Conservation (phyloP, 2,113 vertebrate genomes). For the Smithornis capensis region DNA sequence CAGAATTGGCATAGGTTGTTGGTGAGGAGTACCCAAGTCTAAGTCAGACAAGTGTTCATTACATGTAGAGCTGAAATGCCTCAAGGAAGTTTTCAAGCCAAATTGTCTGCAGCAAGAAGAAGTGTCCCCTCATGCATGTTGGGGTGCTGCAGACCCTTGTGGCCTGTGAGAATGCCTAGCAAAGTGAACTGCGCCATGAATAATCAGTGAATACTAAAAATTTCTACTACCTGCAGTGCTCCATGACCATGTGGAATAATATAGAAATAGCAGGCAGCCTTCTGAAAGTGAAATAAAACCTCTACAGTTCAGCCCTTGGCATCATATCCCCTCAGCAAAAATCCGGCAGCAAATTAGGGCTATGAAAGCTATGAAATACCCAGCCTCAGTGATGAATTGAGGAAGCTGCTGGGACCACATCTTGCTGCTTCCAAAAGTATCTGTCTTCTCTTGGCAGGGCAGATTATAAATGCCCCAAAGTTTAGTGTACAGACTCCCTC, state of each 20-base stretch:
- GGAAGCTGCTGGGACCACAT: not conserved
- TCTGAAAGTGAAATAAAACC: slow-evolving; percentile 26
- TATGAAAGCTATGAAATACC: slow-evolving; percentile 23
- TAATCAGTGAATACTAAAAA: slow-evolving; percentile 58
- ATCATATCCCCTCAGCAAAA: not conserved
- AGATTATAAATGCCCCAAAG: not conserved
- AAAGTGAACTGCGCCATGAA: slow-evolving; percentile 17
- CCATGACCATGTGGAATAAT: not conserved
- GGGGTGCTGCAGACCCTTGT: not conserved
- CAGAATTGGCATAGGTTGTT: not conserved
- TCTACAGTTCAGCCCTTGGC: not conserved
- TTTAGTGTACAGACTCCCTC: not conserved
- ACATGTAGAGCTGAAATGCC: not conserved
- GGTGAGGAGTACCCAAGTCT: not conserved
- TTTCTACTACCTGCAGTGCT: slow-evolving; percentile 33
- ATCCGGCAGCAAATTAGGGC: not conserved
- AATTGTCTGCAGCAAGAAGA: not conserved
- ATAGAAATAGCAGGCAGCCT: slow-evolving; percentile 35
- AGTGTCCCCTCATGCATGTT: not conserved
- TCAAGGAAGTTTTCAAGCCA: not conserved
- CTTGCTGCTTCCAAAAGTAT: not conserved
- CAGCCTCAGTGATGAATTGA: not conserved
- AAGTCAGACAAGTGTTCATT: not conserved
- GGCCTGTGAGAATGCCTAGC: not conserved
- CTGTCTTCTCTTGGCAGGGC: not conserved